Conservation (phyloP, 2,797 vertebrate genomes). For the Tokudaia tokunoshimensis region DNA sequence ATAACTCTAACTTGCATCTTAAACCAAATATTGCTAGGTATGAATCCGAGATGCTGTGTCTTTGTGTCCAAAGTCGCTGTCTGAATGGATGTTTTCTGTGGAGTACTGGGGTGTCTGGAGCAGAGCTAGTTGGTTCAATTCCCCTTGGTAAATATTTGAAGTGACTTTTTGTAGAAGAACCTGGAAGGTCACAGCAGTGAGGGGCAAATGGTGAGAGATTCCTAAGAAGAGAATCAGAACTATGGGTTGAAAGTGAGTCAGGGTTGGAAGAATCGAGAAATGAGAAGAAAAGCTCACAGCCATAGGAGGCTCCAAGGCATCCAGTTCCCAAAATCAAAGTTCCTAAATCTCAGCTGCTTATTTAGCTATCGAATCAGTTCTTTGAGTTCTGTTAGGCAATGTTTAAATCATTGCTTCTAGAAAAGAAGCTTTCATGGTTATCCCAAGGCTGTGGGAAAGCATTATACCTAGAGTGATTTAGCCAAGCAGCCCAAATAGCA, state of each 20-base stretch:
- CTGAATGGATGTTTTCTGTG: not conserved
- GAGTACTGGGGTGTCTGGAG: not conserved
- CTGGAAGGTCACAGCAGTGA: not conserved
- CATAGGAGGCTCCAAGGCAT: not conserved
- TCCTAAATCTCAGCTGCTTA: not conserved
- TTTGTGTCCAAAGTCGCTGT: not conserved
- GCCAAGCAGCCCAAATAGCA: not conserved
- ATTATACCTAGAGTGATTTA: not conserved
- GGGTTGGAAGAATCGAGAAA: not conserved
- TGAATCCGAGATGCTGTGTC: not conserved
- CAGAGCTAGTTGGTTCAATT: not conserved
- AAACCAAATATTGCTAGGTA: not conserved
- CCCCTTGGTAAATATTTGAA: not conserved
- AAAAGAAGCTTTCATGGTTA: not conserved
- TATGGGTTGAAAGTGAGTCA: not conserved
- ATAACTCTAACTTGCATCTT: not conserved
- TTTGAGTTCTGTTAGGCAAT: slow-evolving; percentile 8
- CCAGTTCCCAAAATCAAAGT: not conserved
- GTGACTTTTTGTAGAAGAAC: not conserved
- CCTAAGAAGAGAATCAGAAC: not conserved
- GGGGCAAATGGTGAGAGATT: not conserved
- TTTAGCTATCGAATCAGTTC: not conserved
- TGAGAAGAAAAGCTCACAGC: not conserved
- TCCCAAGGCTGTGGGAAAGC: not conserved
- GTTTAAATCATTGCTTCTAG: not conserved